Percentiles rank a stretch among this genome's conserved stretches.
These are phyloP conservation scores for Myotis findleyi DNA, from an alignment of 2,797 vertebrate genomes.

Conservation along the genomic window DNA sequence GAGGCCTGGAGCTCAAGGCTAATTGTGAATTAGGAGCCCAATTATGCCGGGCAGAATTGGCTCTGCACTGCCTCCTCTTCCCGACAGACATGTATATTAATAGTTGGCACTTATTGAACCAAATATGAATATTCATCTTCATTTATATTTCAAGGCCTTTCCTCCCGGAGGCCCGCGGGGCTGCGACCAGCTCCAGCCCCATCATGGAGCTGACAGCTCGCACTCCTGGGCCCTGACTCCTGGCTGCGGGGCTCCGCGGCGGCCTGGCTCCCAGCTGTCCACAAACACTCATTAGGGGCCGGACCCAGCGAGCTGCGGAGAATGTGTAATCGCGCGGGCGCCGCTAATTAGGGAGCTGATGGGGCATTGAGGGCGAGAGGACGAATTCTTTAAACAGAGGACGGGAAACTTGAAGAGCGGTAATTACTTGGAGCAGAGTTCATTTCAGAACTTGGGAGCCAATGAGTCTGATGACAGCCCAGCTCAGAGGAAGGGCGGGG, in stretches of 20 bases:
- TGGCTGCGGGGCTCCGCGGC: slow-evolving; percentile 95
- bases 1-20: slow-evolving; percentile 90
- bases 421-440: slow-evolving; percentile 99
- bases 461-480: slow-evolving; percentile 96
- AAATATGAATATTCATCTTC: slow-evolving; percentile 99
- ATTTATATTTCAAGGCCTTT: slow-evolving; percentile 99
- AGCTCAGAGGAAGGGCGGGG: not conserved
- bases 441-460: slow-evolving; percentile 99
- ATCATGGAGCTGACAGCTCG: slow-evolving; percentile 98
- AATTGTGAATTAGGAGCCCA: slow-evolving; percentile 95
- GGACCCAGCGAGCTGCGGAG: slow-evolving; percentile 99
- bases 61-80: slow-evolving; percentile 91
- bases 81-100: slow-evolving; percentile 99
- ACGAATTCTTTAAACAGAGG: slow-evolving; percentile 99
- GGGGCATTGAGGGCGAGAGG: slow-evolving; percentile 99
- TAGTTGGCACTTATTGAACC: slow-evolving; percentile 97
- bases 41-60: slow-evolving; percentile 92
- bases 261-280: slow-evolving; percentile 98
- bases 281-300: slow-evolving; percentile 99
- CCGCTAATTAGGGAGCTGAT: slow-evolving; percentile 99
- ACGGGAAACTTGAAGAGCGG: slow-evolving; percentile 99
- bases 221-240: slow-evolving; percentile 98
- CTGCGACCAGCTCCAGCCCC: slow-evolving; percentile 97
- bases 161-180: slow-evolving; percentile 93
- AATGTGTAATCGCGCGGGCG: slow-evolving; percentile 99